Evolutionary conservation across 2,888 invertebrate genomes (phyloP), one percentile per base, ranked within the genome.

Genomic region (Tenthredo scrophulariae): DNA sequence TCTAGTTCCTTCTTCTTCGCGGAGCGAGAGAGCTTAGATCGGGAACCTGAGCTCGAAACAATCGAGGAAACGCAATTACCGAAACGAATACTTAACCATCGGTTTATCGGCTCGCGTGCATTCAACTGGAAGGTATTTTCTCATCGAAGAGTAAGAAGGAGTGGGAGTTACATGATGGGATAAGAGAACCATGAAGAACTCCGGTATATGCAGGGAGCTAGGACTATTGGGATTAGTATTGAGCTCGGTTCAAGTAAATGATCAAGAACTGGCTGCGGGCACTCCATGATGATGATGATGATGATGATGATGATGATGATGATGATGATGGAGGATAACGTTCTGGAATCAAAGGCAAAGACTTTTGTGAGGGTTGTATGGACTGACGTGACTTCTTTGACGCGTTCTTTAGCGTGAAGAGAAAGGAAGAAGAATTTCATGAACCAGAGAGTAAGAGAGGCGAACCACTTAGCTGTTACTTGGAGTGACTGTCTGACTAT

Each of bases 381-480:
- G 54, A 54, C 54, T n/a, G 54, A 54, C 54, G 54, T 54, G 54
- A 54, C 54, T 54, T 54, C 33, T 33, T 67, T 29, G 37, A 70
- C 70, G 13, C 26, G 10, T 72, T n/a, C 26, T 29, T n/a, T 54
- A 77, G 50, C 50, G 33, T 54, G 22, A 54, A 10, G 29, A 40
- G 74, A 77, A 74, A 40, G 22, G 77, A 18, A 50, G 80, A 26
- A 67, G 26, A 29, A 67, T 29, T 67, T 33, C 13, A 13, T 18
- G 67, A 67, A 67, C 18, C 67, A 54, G 29, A 54, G 33, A 50
- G 29, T 7, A 58, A n/a, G 37, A 82, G 37, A 62, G 40, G 82
- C 22, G 82, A 46, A 67, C 67, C 83, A 83, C 83, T 83, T 83
- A 83, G 67, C 83, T 40, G 54, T 33, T 77, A n/a, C 80, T 80